Percentiles rank a stretch among this genome's conserved stretches.
Conservation (phyloP, 2,113 vertebrate species). For the Columbina picui region DNA sequence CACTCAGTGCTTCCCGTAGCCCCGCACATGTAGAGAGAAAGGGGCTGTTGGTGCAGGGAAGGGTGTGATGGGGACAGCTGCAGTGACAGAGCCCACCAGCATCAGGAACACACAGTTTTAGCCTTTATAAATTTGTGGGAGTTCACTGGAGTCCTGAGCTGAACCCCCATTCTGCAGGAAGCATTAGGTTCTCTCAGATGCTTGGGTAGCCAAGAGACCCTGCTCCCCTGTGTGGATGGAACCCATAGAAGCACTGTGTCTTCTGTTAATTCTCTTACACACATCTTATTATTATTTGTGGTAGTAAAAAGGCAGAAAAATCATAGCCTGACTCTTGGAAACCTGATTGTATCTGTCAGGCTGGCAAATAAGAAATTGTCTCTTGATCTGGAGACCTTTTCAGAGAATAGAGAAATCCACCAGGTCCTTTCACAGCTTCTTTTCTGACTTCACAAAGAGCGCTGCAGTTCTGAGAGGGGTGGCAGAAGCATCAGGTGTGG, state of each 20-base stretch:
- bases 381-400: background rate
- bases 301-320: background rate
- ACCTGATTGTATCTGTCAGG: background rate
- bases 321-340: background rate
- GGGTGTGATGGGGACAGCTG: background rate
- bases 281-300: background rate
- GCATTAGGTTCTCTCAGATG: background rate
- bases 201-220: background rate
- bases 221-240: rapidly evolving
- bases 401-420: background rate
- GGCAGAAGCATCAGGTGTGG: background rate
- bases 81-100: background rate
- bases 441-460: background rate
- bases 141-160: background rate
- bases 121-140: background rate
- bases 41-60: background rate
- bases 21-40: rapidly evolving
- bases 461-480: background rate
- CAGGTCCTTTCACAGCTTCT: background rate
- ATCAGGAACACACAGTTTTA: rapidly evolving
- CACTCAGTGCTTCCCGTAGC: rapidly evolving
- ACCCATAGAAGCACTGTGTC: background rate
- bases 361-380: background rate
- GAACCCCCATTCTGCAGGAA: background rate
- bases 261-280: background rate